These are phyloP conservation scores for Noctua fimbriata DNA, from an alignment of 2,888 invertebrate species.

Conservation along the genomic window DNA sequence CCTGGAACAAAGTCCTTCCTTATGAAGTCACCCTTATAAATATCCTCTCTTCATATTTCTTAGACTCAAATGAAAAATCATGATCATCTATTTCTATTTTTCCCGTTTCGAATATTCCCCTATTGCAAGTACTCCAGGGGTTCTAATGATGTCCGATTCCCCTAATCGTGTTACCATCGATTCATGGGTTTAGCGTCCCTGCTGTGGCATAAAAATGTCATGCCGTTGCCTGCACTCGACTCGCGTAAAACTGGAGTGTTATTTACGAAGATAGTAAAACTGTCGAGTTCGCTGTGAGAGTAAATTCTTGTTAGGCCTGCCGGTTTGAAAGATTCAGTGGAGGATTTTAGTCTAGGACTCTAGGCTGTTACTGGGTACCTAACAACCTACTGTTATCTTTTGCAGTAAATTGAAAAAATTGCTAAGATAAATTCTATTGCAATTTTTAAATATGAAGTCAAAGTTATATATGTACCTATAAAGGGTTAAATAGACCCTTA, in stretches of 20 bases:
- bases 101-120: conserved; percentile 37
- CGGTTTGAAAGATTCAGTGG: background rate
- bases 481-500: no score
- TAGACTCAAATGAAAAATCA: conserved; percentile 17
- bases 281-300: conserved; percentile 44
- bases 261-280: conserved; percentile 64
- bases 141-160: conserved; percentile 65
- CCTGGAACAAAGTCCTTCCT: background rate
- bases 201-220: conserved; percentile 61
- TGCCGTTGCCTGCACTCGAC: conserved; percentile 26
- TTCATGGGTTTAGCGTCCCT: conserved; percentile 57
- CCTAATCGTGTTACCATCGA: conserved; percentile 74
- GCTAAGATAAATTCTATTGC: no score
- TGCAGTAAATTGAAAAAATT: background rate
- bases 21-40: conserved; percentile 8
- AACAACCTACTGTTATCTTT: background rate
- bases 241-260: conserved; percentile 31
- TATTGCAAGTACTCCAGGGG: conserved; percentile 21
- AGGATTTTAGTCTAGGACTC: background rate
- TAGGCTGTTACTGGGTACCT: background rate
- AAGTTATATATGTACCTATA: background rate
- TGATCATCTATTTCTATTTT: conserved; percentile 29
- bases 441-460: background rate
- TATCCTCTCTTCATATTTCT: conserved; percentile 30
- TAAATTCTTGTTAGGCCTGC: conserved; percentile 56